Evolutionary conservation across 1,140 invertebrate species (phyloP).

Genomic region (Bombus impatiens): DNA sequence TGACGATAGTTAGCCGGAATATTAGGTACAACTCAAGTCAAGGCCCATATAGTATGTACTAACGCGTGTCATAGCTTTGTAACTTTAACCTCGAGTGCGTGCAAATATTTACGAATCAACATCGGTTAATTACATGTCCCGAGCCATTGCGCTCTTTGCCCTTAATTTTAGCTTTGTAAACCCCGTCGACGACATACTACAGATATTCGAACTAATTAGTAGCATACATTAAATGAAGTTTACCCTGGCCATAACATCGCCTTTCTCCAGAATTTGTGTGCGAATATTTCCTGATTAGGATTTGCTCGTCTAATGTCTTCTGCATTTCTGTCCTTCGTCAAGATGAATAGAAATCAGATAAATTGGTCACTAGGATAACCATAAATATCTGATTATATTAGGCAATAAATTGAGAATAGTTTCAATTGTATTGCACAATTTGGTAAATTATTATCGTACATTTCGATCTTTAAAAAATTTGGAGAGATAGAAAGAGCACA

Average conservation of each 20-base stretch:
- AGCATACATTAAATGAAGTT: slow-evolving; percentile 8
- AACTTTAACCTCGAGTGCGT: slow-evolving; percentile 12
- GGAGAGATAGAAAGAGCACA: too few species aligned
- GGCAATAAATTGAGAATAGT: not conserved
- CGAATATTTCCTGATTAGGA: not conserved
- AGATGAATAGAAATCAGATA: not conserved
- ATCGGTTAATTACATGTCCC: slow-evolving; percentile 21
- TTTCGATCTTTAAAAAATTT: too few species aligned
- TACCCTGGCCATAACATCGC: not conserved
- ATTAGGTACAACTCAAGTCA: slow-evolving; percentile 23
- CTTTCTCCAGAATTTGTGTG: not conserved
- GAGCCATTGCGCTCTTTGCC: slow-evolving; percentile 13
- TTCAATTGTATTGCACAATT: too few species aligned
- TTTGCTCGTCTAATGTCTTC: not conserved
- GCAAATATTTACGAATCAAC: slow-evolving; percentile 45
- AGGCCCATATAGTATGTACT: not conserved
- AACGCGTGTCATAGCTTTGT: slow-evolving; percentile 13
- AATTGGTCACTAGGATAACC: too few species aligned
- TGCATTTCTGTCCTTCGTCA: not conserved
- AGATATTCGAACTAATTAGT: slow-evolving; percentile 10
- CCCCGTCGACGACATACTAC: too few species aligned
- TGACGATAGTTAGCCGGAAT: slow-evolving; percentile 18
- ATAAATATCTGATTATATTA: too few species aligned
- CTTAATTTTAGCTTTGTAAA: not conserved
- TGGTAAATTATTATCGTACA: too few species aligned